These are phyloP conservation scores for Glyptemys insculpta DNA, from an alignment of 2,797 vertebrate species.

Conservation along the genomic window DNA sequence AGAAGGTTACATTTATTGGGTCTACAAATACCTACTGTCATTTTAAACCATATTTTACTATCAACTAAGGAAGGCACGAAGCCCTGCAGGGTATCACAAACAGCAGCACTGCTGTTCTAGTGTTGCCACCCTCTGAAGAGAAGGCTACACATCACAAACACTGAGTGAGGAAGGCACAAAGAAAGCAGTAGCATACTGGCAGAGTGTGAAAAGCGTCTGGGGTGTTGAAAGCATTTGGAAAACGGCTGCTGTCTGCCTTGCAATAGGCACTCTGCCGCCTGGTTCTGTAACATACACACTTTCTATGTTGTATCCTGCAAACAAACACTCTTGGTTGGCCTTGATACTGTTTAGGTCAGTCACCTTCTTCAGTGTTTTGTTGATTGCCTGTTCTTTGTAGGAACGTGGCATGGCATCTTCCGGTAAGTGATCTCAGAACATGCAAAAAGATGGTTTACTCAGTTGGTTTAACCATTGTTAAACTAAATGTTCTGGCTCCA, in stretches of 20 bases:
- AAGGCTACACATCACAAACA: not conserved
- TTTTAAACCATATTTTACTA: not conserved
- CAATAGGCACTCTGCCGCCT: not conserved
- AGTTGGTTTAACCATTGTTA: conserved; percentile 14
- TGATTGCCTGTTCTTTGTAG: not conserved
- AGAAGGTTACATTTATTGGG: not conserved
- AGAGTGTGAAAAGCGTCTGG: not conserved
- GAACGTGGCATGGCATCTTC: not conserved
- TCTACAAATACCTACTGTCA: not conserved
- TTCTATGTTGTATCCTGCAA: not conserved
- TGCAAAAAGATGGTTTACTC: conserved; percentile 1
- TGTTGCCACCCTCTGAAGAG: fast-evolving
- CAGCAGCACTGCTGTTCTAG: not conserved
- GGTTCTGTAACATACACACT: not conserved
- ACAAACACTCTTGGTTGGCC: not conserved
- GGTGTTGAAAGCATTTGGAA: not conserved
- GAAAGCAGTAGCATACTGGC: fast-evolving
- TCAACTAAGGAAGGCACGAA: not conserved
- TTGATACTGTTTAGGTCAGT: not conserved
- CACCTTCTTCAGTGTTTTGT: not conserved
- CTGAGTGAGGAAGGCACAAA: fast-evolving
- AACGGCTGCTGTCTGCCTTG: not conserved
- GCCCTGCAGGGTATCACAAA: not conserved
- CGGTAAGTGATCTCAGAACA: not conserved
- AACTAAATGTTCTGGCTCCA: not conserved